Base-by-base conservation (phyloP, 2,888 invertebrate genomes). In the Odontocolon sp. region DNA sequence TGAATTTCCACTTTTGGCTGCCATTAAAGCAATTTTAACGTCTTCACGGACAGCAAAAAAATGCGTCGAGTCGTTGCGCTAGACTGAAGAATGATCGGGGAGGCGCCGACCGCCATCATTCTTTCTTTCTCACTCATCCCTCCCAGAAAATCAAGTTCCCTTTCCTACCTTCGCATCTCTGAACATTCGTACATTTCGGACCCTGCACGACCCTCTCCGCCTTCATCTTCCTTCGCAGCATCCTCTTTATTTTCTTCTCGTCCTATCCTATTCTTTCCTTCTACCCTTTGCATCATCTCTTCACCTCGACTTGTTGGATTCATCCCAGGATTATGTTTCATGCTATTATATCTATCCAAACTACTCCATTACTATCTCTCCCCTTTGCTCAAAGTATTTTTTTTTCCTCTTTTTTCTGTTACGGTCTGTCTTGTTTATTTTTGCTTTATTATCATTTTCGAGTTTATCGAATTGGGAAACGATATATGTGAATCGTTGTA, bases 41-140 rank as follows among this genome's bases (percentile, higher is more conserved):
- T 89, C 84, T 87, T 84, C 82, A 83, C 82, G 81, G 83, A 81
- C 80, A 81, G 86, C 84, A 86, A 87, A 88, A 84, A 88, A 80
- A 87, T 85, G 80, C 77, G 82, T 80, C 82, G 85, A 87, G 86
- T 87, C 86, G 87, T 87, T 87, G 87, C 85, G 87, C 88, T 88
- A 89, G 89, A 88, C 89, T 89, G 88, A 89, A 88, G 89, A 88
- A 88, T 89, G 89, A 89, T 88, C 88, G 87, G 80, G 84, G 84
- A 87, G 89, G 88, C 89, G 89, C 89, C 89, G 86, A 87, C 84
- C 79, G 79, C 70, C 82, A 79, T 85, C 79, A 80, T 83, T 84
- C 82, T 78, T 75, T 83, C 71, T 72, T 81, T 78, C 82, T 77
- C 82, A 76, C 69, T 63, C 68, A 59, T 31, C 40, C n/a, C n/a